Conservation (phyloP, 2,797 vertebrate genomes). For the Anguilla anguilla region DNA sequence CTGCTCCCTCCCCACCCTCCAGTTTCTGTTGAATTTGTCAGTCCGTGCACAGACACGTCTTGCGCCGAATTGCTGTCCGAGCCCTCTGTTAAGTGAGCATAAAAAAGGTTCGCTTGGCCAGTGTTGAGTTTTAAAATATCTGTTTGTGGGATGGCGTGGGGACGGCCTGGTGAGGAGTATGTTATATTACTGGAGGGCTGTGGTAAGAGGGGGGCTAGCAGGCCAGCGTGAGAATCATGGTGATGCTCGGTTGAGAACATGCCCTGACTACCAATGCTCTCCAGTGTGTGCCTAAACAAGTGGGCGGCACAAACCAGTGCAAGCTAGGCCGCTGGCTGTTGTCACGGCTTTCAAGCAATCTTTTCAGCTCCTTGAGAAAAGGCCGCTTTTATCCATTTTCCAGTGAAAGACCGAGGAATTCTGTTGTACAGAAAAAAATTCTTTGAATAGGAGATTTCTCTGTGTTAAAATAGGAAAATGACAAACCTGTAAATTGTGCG, state of each 20-base stretch:
- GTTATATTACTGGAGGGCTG: not conserved
- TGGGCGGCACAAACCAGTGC: constrained; percentile 29
- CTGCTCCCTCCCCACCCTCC: not conserved
- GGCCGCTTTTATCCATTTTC: constrained; percentile 46
- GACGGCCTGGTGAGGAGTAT: not conserved
- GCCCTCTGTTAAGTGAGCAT: not conserved
- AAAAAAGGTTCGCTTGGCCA: not conserved
- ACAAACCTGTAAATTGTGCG: not conserved
- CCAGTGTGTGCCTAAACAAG: constrained; percentile 42
- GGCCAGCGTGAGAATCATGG: constrained; percentile 62
- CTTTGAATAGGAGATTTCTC: constrained; percentile 10
- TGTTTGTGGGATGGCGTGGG: not conserved
- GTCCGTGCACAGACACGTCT: not conserved
- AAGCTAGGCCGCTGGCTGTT: constrained; percentile 41
- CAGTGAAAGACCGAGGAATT: constrained; percentile 51
- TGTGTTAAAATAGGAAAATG: constrained; percentile 8
- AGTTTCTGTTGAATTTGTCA: not conserved
- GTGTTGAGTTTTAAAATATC: not conserved
- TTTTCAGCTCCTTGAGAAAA: constrained; percentile 50
- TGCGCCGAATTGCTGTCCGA: not conserved
- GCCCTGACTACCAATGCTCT: constrained; percentile 55
- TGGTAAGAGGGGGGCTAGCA: constrained; percentile 38
- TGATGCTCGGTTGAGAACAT: constrained; percentile 40
- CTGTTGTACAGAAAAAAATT: constrained; percentile 35
- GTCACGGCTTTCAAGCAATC: constrained; percentile 41